A percentile compares a stretch with the other conserved stretches of the same genome.
Evolutionary conservation across 1,140 invertebrate species (phyloP).

Genomic region (Caligus rogercresseyi): DNA sequence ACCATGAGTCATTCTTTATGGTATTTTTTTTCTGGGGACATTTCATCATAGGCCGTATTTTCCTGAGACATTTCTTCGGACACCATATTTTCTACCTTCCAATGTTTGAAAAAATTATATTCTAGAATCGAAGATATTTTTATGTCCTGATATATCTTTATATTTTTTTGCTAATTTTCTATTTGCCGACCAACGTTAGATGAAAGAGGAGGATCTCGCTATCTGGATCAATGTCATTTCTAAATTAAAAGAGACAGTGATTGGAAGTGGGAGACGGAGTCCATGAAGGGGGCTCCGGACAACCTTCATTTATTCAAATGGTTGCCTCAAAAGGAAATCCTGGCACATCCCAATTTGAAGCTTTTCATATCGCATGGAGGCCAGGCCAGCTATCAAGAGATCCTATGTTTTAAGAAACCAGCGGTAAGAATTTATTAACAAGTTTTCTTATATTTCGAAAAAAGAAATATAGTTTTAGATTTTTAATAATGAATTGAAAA

Average conservation of each 20-base stretch:
- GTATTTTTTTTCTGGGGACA: too few relatives aligned
- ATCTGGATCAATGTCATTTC: conserved; percentile 9
- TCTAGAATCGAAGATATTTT: background rate
- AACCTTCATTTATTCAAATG: conserved; percentile 11
- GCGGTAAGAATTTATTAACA: background rate
- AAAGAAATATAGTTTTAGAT: too few relatives aligned
- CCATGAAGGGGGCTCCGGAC: background rate
- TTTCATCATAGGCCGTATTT: too few relatives aligned
- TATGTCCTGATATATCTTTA: too few relatives aligned
- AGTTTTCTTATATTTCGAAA: background rate
- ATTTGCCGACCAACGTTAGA: background rate
- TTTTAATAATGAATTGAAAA: too few relatives aligned
- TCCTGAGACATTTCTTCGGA: too few relatives aligned
- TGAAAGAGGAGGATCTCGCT: background rate
- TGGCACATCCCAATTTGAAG: conserved; percentile 16
- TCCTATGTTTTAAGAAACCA: background rate
- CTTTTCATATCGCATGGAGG: conserved; percentile 19
- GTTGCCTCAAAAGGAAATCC: conserved; percentile 8
- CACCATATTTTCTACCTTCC: background rate
- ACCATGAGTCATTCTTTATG: too few relatives aligned
- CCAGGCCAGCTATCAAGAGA: conserved; percentile 1
- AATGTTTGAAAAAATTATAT: background rate
- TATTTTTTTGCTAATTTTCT: background rate
- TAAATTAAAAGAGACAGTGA: background rate
- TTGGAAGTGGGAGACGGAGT: conserved; percentile 16